Conservation (phyloP, 2,888 invertebrate genomes). For the Eremobia ochroleuca region DNA sequence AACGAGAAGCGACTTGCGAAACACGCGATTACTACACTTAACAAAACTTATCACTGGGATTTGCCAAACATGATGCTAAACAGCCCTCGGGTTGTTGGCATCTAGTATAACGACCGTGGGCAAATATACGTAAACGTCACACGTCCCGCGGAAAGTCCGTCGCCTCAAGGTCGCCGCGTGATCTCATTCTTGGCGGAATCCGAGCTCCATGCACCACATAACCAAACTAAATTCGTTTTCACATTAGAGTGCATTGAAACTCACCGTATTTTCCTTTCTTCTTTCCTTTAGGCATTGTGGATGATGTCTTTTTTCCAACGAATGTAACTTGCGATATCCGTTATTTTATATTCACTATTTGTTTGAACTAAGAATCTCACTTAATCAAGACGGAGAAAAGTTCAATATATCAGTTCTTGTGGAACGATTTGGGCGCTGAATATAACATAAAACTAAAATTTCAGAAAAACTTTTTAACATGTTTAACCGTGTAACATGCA, state of each 20-base stretch:
- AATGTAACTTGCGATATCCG: conserved; percentile 84
- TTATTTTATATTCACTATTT: conserved; percentile 90
- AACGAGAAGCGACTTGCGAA: conserved; percentile 33
- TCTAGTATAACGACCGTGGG: conserved; percentile 72
- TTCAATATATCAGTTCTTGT: conserved; percentile 94
- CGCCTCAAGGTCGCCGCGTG: conserved; percentile 89
- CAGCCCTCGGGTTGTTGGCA: conserved; percentile 66
- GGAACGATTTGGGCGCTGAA: conserved; percentile 93
- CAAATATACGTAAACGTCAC: conserved; percentile 81
- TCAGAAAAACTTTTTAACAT: conserved; percentile 95
- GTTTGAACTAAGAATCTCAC: conserved; percentile 86
- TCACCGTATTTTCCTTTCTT: conserved; percentile 94
- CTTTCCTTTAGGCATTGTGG: conserved; percentile 95
- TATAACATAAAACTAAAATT: conserved; percentile 93
- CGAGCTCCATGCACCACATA: conserved; percentile 65
- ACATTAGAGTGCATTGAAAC: conserved; percentile 68
- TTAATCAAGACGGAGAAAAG: conserved; percentile 95
- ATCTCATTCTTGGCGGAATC: conserved; percentile 84
- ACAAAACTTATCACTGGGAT: conserved; percentile 15
- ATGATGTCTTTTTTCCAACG: conserved; percentile 70
- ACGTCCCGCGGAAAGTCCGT: conserved; percentile 81
- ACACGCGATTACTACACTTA: conserved; percentile 6
- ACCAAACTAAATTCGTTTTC: conserved; percentile 45
- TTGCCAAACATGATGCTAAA: conserved; percentile 71
- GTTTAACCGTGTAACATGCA: conserved; percentile 91